A percentile compares a stretch with the other conserved stretches of the same genome.
Conservation (phyloP, 2,113 vertebrate species). For the Aldabrachelys gigantea region DNA sequence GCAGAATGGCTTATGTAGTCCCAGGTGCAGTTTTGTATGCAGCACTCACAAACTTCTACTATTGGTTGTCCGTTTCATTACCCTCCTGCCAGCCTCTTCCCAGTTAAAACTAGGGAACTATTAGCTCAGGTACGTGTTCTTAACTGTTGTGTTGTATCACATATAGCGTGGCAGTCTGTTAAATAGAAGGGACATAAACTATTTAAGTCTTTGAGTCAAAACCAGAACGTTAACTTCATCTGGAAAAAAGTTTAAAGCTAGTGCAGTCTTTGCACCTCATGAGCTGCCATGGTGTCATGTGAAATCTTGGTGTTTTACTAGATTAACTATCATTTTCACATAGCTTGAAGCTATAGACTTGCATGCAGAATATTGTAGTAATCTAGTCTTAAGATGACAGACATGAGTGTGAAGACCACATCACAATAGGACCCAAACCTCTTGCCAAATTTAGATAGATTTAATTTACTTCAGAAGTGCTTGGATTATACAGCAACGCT, state of each 20-base stretch:
- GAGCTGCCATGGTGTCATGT: neutral
- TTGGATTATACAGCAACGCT: neutral
- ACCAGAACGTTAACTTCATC: neutral
- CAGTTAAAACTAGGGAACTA: neutral
- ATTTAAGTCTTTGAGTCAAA: neutral
- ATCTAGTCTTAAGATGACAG: neutral
- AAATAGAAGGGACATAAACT: neutral
- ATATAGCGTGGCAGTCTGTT: neutral
- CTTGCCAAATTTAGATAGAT: neutral
- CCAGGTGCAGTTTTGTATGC: neutral
- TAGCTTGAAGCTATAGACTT: neutral
- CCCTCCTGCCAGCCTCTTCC: neutral
- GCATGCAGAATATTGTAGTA: neutral
- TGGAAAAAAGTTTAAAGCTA: neutral
- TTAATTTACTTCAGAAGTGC: neutral
- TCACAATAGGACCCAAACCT: neutral
- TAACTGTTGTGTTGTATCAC: neutral
- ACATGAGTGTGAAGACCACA: neutral
- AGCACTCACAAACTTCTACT: neutral
- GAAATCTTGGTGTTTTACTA: neutral
- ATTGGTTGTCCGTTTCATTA: neutral
- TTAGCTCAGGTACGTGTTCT: neutral
- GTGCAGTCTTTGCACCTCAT: neutral
- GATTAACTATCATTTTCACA: neutral
- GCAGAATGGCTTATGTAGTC: neutral